Evolutionary conservation across 2,113 vertebrate species (phyloP), one percentile per base, ranked within the genome.

Genomic region (Lichenostomus cassidix): DNA sequence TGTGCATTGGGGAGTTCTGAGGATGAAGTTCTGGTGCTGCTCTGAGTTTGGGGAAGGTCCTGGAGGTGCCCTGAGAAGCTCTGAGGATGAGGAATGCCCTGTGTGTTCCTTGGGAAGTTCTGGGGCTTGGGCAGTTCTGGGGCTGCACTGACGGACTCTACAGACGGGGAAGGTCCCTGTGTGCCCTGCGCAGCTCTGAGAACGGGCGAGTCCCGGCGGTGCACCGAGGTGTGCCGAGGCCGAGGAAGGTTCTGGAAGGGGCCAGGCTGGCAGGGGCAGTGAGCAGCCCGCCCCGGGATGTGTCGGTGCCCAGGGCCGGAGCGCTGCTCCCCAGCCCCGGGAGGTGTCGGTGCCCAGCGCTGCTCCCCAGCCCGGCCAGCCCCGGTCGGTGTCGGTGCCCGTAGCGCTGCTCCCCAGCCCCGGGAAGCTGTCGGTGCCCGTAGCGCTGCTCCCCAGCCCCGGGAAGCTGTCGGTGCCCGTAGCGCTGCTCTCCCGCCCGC

Each of bases 131-230:
- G 35, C 33, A 39, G 29, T 12, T 33, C 22, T 27, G 46, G 23
- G 13, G 3, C 31, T 53, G 39, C 60, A 5, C 70, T 56, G 53
- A 28, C 17, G 52, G 52, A n/a, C 71, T 15, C 53, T 12, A 41
- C 17, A 16, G 24, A 35, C 4, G 37, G 59, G 27, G 7, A 44
- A 37, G 41, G 33, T 31, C 3, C 41, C 20, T 27, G 12, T 6
- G 39, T 10, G 58, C 41, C 9, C 11, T 10, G 18, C 33, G 41
- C 56, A 16, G 37, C 25, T 70, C 37, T 20, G 80, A 42, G 21
- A 25, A 44, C 2, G 2, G 6, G 3, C 10, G 25, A 5, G 2
- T 17, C 31, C 35, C 5, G 35, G 21, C 20, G 21, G 12, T 0
- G 3, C 69, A 4, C 28, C 1, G 12, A 17, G 20, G 56, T 0